phyloP scores from a whole-genome alignment of 2,113 vertebrate genomes.

The Sprattus sprattus region DNA sequence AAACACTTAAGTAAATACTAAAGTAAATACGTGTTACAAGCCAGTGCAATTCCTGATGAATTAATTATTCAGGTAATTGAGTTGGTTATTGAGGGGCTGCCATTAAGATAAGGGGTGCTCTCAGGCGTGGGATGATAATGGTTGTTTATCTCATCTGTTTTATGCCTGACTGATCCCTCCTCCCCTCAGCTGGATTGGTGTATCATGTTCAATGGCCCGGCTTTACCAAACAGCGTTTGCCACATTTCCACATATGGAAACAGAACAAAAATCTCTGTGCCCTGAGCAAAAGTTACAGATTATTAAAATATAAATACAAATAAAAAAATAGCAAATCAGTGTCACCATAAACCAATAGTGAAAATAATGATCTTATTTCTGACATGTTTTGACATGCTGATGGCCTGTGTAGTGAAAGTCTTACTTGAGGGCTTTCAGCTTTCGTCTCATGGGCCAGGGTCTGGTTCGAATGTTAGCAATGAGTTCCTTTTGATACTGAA shows the following conservation, averaged over 20 bases:
- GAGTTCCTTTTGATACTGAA: slow-evolving; percentile 96
- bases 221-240: neutral
- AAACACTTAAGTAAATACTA: neutral
- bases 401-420: neutral
- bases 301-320: neutral
- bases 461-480: slow-evolving; percentile 88
- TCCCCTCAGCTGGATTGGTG: neutral
- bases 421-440: slow-evolving; percentile 88
- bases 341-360: neutral
- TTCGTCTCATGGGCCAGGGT: slow-evolving; percentile 94
- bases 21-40: neutral
- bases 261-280: neutral
- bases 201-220: neutral
- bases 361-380: neutral
- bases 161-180: neutral
- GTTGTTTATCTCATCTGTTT: slow-evolving; percentile 42
- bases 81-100: slow-evolving; percentile 30
- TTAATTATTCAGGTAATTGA: slow-evolving; percentile 41
- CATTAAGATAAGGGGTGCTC: slow-evolving; percentile 29
- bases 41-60: slow-evolving; percentile 28
- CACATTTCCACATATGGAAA: neutral
- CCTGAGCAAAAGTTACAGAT: neutral
- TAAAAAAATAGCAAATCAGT: neutral
- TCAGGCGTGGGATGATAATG: slow-evolving; percentile 37
- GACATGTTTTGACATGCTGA: neutral